Evolutionary conservation across 2,113 vertebrate genomes (phyloP).

Genomic region (Chrysochloris asiatica): DNA sequence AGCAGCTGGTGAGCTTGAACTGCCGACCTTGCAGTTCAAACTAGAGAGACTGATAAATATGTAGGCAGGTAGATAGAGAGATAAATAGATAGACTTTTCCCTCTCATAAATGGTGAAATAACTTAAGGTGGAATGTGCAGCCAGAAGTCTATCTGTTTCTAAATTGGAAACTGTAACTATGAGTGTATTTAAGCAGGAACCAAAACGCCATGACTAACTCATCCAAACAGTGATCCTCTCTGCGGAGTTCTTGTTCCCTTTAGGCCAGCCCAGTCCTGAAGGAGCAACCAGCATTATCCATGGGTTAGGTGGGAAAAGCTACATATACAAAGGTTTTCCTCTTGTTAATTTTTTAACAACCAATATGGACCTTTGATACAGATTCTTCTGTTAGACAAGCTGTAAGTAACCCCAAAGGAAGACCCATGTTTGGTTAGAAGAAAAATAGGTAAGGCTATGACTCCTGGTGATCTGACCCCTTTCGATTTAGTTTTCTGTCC

Average conservation of each 20-base stretch:
- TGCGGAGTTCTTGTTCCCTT: fast-evolving
- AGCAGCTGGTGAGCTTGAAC: too few relatives aligned
- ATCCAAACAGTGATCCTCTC: fast-evolving
- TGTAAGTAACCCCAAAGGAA: not conserved
- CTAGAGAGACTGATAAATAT: too few relatives aligned
- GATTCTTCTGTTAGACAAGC: too few relatives aligned
- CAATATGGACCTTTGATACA: not conserved
- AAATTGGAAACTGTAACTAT: not conserved
- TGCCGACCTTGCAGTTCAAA: too few relatives aligned
- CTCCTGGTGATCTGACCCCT: not conserved
- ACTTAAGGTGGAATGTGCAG: not conserved
- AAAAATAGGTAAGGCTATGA: not conserved
- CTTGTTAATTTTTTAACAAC: not conserved
- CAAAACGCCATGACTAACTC: fast-evolving
- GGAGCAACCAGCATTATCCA: too few relatives aligned
- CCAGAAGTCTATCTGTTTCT: conserved; percentile 13
- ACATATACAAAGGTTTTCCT: not conserved
- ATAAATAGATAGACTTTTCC: not conserved
- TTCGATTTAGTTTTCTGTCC: not conserved
- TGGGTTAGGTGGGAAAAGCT: not conserved
- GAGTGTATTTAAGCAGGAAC: not conserved
- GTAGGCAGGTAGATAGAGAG: not conserved
- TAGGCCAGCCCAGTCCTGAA: fast-evolving
- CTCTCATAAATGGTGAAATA: not conserved
- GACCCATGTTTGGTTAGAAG: not conserved